A percentile compares a stretch with the other conserved stretches of the same genome.
Evolutionary conservation across 2,888 invertebrate species (phyloP).

Genomic region (Melitaea athalia): DNA sequence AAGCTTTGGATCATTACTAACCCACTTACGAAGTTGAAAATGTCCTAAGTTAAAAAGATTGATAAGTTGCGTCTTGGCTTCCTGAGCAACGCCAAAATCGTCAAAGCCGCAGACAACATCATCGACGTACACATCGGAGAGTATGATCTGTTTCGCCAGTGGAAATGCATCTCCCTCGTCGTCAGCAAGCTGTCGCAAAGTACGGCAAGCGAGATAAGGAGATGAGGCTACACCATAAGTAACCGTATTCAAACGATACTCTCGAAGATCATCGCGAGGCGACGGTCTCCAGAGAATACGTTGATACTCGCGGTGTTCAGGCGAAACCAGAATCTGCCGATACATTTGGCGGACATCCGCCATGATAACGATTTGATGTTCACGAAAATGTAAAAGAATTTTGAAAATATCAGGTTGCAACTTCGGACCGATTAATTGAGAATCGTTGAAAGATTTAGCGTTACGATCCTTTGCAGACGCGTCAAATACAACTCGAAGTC

Average conservation of each 20-base stretch:
- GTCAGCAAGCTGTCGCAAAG: slow-evolving; percentile 30
- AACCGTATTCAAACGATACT: slow-evolving; percentile 31
- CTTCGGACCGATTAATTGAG: slow-evolving; percentile 25
- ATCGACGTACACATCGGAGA: slow-evolving; percentile 21
- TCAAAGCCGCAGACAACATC: slow-evolving; percentile 21
- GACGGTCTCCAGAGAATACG: slow-evolving; percentile 32
- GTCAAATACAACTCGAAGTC: slow-evolving; percentile 33
- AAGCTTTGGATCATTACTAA: slow-evolving; percentile 18
- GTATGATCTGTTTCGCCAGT: slow-evolving; percentile 19
- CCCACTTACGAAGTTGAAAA: slow-evolving; percentile 27
- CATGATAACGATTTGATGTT: slow-evolving; percentile 34
- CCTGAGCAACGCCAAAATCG: slow-evolving; percentile 1
- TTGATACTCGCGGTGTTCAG: slow-evolving; percentile 28
- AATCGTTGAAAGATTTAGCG: slow-evolving; percentile 22
- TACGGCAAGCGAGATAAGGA: slow-evolving; percentile 32
- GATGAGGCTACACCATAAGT: slow-evolving; percentile 32
- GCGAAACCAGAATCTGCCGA: slow-evolving; percentile 27
- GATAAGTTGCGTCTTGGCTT: slow-evolving; percentile 18
- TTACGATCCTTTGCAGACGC: slow-evolving; percentile 22
- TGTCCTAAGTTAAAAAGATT: slow-evolving; percentile 15
- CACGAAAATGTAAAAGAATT: slow-evolving; percentile 33
- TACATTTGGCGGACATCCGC: slow-evolving; percentile 35
- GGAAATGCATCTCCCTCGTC: slow-evolving; percentile 28
- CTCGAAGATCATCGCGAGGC: slow-evolving; percentile 22
- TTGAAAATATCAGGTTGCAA: slow-evolving; percentile 30